Conservation (phyloP, 2,113 vertebrate genomes). For the Fulmarus glacialis region DNA sequence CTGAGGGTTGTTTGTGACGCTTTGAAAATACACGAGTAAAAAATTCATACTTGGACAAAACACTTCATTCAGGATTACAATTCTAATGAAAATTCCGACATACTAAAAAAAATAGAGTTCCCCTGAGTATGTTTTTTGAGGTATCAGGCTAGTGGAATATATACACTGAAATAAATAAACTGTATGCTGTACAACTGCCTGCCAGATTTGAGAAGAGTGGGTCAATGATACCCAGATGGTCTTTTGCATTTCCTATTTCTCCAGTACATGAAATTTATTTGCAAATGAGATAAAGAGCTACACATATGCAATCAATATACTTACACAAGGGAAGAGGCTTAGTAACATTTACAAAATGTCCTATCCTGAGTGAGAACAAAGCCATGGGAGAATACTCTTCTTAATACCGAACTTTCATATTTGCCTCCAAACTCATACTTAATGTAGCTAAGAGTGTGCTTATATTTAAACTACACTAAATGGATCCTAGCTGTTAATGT, state of each 20-base stretch:
- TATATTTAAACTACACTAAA: background rate
- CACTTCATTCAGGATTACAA: background rate
- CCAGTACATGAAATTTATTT: background rate
- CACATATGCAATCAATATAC: background rate
- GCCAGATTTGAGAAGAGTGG: background rate
- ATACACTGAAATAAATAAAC: background rate
- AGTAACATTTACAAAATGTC: background rate
- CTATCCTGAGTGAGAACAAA: background rate
- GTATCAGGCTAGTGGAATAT: background rate
- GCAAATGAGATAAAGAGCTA: slow-evolving; percentile 23
- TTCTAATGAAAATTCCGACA: background rate
- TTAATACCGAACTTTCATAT: background rate
- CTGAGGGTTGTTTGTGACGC: background rate
- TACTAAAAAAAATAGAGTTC: background rate
- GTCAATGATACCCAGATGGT: background rate
- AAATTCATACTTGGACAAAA: background rate
- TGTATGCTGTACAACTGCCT: background rate
- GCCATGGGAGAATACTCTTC: background rate
- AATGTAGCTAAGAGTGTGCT: background rate
- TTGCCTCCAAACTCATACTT: background rate
- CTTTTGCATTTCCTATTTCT: background rate
- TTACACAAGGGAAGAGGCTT: background rate
- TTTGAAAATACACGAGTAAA: background rate
- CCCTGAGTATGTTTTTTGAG: background rate
- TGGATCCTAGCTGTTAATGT: background rate